Conservation (phyloP, 2,888 invertebrate genomes). For the Pheosia tremula region DNA sequence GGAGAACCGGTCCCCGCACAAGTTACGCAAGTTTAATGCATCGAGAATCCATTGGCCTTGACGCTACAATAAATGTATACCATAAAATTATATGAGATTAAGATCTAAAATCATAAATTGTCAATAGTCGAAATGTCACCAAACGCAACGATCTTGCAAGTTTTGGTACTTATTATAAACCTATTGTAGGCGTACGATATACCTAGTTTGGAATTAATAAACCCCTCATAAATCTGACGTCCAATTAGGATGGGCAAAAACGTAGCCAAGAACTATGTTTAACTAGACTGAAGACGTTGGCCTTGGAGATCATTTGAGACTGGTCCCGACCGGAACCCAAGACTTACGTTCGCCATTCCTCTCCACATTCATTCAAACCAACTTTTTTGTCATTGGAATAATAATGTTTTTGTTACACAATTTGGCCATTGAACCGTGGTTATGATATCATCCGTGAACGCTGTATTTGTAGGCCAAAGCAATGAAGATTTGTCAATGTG, state of each 20-base stretch:
- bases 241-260: neutral
- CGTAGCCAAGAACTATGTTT: constrained; percentile 7
- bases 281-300: constrained; percentile 6
- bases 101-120: too few species aligned
- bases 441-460: constrained; percentile 35
- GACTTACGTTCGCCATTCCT: constrained; percentile 12
- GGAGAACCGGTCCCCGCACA: constrained; percentile 1
- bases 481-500: constrained; percentile 2
- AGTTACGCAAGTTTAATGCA: neutral
- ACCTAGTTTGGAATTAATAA: too few species aligned
- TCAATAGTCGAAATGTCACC: too few species aligned
- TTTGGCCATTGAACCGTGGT: constrained; percentile 45
- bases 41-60: neutral
- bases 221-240: neutral
- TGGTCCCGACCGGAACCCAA: constrained; percentile 24
- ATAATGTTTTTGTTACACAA: constrained; percentile 34
- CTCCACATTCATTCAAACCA: constrained; percentile 24
- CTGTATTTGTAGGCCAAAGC: constrained; percentile 19
- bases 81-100: too few species aligned
- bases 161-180: too few species aligned
- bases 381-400: constrained; percentile 27
- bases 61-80: too few species aligned
- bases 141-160: too few species aligned
- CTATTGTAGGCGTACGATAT: too few species aligned
- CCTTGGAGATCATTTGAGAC: constrained; percentile 33